phyloP scores from a whole-genome alignment of 2,888 invertebrate species.

The Scaptomyza caliginosa region DNA sequence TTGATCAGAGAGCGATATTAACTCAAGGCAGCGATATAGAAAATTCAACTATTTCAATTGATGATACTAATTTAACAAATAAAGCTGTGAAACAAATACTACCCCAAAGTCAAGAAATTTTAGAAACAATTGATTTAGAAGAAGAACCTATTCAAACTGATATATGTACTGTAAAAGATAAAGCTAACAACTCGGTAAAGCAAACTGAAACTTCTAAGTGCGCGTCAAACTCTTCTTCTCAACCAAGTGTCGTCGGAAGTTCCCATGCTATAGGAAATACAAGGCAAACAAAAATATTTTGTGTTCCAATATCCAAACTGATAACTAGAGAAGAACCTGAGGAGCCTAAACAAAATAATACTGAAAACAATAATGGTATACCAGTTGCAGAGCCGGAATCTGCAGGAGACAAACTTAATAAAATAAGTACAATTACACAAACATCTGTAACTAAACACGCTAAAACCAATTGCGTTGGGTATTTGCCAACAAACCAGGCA shows the following conservation, averaged over 20 bases:
- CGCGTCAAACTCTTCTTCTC: neutral
- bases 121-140: neutral
- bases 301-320: constrained; percentile 43
- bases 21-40: neutral
- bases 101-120: neutral
- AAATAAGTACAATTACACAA: neutral
- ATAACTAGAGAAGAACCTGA: neutral
- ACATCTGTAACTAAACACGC: neutral
- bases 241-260: constrained; percentile 24
- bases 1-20: neutral
- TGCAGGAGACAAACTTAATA: neutral
- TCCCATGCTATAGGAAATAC: constrained; percentile 6
- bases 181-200: neutral
- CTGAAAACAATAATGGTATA: neutral
- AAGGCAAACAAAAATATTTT: constrained; percentile 20
- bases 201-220: neutral
- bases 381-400: neutral
- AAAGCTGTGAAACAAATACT: neutral
- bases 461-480: neutral
- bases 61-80: neutral
- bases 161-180: neutral
- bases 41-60: neutral
- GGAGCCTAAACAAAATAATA: neutral
- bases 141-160: neutral
- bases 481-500: neutral